Conservation (phyloP, 2,888 invertebrate species). For the Drosophila pseudotalamancana region DNA sequence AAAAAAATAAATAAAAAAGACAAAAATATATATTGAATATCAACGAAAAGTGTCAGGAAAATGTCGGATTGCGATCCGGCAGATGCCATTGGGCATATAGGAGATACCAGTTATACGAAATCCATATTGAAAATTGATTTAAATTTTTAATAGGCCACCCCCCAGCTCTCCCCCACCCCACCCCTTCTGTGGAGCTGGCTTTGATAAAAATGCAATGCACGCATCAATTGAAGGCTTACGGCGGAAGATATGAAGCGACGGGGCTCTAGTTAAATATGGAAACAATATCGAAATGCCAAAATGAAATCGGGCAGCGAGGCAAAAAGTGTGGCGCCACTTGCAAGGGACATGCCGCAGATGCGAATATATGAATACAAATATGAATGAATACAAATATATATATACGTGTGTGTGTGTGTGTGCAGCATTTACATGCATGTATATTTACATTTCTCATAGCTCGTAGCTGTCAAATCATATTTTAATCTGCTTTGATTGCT, state of each 20-base stretch:
- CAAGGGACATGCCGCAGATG: slow-evolving; percentile 44
- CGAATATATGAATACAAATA: slow-evolving; percentile 27
- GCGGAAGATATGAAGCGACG: slow-evolving; percentile 62
- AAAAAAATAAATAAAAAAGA: neutral
- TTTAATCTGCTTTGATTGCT: slow-evolving; percentile 84
- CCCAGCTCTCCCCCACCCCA: slow-evolving; percentile 5
- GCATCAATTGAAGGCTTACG: slow-evolving; percentile 75
- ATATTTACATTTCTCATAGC: slow-evolving; percentile 47
- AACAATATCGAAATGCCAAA: slow-evolving; percentile 73
- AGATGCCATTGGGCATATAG: slow-evolving; percentile 47
- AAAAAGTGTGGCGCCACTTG: slow-evolving; percentile 43
- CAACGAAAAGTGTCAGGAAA: slow-evolving; percentile 57
- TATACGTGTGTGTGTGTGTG: slow-evolving; percentile 4
- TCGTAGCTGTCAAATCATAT: slow-evolving; percentile 82
- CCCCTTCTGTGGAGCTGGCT: slow-evolving; percentile 31
- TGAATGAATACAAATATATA: slow-evolving; percentile 14
- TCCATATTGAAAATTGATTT: slow-evolving; percentile 79
- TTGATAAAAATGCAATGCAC: slow-evolving; percentile 77
- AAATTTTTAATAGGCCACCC: slow-evolving; percentile 74
- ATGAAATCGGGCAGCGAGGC: slow-evolving; percentile 52
- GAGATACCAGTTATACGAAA: slow-evolving; percentile 52
- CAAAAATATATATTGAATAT: slow-evolving; percentile 5
- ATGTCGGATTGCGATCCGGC: slow-evolving; percentile 42
- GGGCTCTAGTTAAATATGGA: slow-evolving; percentile 72
- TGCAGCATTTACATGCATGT: slow-evolving; percentile 3